Percentiles rank a stretch among this genome's conserved stretches.
These are phyloP conservation scores for Coregonus suidteri DNA, from an alignment of 2,797 vertebrate species.

Conservation along the genomic window DNA sequence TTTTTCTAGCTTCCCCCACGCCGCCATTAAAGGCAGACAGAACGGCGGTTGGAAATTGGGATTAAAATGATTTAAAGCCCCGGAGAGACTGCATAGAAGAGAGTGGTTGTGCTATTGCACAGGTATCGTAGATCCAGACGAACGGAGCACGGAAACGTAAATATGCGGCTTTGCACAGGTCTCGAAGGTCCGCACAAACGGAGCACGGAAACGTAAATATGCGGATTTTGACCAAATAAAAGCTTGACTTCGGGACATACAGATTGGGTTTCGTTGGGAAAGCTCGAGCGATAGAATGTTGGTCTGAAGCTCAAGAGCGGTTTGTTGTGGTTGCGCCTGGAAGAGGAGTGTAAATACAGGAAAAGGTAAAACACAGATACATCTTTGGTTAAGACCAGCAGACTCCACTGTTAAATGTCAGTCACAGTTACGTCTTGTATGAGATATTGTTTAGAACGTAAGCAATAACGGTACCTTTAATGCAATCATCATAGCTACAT, in stretches of 20 bases:
- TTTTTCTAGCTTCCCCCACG: slow-evolving; percentile 54
- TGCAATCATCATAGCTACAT: neutral
- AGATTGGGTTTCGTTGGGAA: slow-evolving; percentile 41
- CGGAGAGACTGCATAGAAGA: slow-evolving; percentile 43
- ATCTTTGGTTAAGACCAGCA: slow-evolving; percentile 26
- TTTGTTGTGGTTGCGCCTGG: slow-evolving; percentile 59
- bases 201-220: slow-evolving; percentile 63
- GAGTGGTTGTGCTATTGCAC: slow-evolving; percentile 44
- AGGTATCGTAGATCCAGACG: slow-evolving; percentile 52
- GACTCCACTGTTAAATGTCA: neutral
- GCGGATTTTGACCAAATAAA: slow-evolving; percentile 62
- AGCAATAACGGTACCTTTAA: neutral
- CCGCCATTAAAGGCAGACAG: slow-evolving; percentile 68
- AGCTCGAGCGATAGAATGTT: slow-evolving; percentile 14
- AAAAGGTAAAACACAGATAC: slow-evolving; percentile 52
- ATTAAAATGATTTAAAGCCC: slow-evolving; percentile 65
- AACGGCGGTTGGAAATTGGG: slow-evolving; percentile 49
- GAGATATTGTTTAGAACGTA: neutral
- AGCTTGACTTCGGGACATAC: slow-evolving; percentile 41
- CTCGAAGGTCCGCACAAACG: slow-evolving; percentile 50
- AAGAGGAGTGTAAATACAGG: slow-evolving; percentile 71
- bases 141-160: slow-evolving; percentile 54
- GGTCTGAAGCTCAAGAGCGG: slow-evolving; percentile 16
- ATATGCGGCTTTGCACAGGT: slow-evolving; percentile 68
- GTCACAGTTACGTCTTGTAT: neutral